Evolutionary conservation across 2,888 invertebrate genomes (phyloP).

Genomic region (Netelia fuscicornis): DNA sequence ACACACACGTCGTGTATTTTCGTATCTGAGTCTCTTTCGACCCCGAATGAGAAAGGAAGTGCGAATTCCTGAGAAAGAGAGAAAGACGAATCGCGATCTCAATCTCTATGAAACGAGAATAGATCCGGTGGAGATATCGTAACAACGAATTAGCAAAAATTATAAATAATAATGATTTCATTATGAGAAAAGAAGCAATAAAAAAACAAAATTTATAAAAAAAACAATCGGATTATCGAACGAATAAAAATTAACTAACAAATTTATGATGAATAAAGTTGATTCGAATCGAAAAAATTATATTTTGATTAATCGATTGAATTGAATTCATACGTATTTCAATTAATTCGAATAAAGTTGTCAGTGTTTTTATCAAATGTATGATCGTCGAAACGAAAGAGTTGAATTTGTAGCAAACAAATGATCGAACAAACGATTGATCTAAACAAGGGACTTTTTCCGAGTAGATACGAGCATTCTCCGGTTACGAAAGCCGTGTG

Average conservation of each 20-base stretch:
- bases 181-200: neutral
- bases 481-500: slow-evolving; percentile 30
- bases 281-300: too few relatives aligned
- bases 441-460: neutral
- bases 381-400: too few relatives aligned
- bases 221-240: too few relatives aligned
- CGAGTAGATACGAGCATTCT: neutral
- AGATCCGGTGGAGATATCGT: slow-evolving; percentile 1
- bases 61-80: slow-evolving; percentile 50
- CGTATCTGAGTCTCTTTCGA: slow-evolving; percentile 61
- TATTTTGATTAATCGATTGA: too few relatives aligned
- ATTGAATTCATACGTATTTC: too few relatives aligned
- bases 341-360: too few relatives aligned
- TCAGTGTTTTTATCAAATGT: too few relatives aligned
- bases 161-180: neutral
- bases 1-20: slow-evolving; percentile 48
- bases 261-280: too few relatives aligned
- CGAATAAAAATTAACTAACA: too few relatives aligned
- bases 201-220: too few relatives aligned
- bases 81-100: slow-evolving; percentile 15
- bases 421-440: too few relatives aligned
- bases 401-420: too few relatives aligned
- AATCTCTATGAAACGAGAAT: slow-evolving; percentile 13
- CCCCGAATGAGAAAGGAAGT: slow-evolving; percentile 48
- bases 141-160: slow-evolving; percentile 2